Percentiles rank a stretch among this genome's conserved stretches.
Conservation (phyloP, 2,797 vertebrate species). For the Gephyroberyx darwinii region DNA sequence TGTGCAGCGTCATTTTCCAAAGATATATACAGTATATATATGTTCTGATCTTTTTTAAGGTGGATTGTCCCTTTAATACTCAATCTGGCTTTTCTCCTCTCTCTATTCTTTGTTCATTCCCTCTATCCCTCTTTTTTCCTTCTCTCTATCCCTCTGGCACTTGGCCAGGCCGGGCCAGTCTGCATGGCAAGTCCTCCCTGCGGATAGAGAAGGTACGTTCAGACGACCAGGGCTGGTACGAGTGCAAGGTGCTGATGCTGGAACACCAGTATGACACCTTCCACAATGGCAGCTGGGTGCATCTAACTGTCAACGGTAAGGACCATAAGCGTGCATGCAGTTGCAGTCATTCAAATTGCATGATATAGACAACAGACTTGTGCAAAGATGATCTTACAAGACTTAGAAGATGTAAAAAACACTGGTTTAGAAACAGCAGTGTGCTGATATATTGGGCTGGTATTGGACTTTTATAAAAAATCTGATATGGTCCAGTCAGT, state of each 20-base stretch:
- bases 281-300: slow-evolving; percentile 99
- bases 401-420: no score
- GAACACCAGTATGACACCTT: slow-evolving; percentile 98
- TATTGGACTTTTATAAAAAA: no score
- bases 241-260: slow-evolving; percentile 98
- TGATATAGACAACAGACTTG: not conserved
- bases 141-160: slow-evolving; percentile 20
- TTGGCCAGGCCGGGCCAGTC: slow-evolving; percentile 88
- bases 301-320: slow-evolving; percentile 96
- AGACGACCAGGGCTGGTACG: slow-evolving; percentile 99
- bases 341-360: slow-evolving; percentile 12
- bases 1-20: not conserved
- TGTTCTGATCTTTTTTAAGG: slow-evolving; percentile 16
- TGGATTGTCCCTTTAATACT: slow-evolving; percentile 45
- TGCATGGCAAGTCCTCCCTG: slow-evolving; percentile 95
- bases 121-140: slow-evolving; percentile 23
- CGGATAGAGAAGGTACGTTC: slow-evolving; percentile 94
- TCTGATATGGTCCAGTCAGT: no score
- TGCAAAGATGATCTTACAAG: no score
- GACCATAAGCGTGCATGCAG: not conserved
- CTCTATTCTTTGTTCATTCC: slow-evolving; percentile 31
- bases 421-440: not conserved
- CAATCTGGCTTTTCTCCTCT: slow-evolving; percentile 21
- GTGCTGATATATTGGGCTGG: no score
- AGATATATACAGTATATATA: not conserved